A percentile compares a stretch with the other conserved stretches of the same genome.
phyloP scores from a whole-genome alignment of 2,888 invertebrate species.

The Rhabditophanes sp. region DNA sequence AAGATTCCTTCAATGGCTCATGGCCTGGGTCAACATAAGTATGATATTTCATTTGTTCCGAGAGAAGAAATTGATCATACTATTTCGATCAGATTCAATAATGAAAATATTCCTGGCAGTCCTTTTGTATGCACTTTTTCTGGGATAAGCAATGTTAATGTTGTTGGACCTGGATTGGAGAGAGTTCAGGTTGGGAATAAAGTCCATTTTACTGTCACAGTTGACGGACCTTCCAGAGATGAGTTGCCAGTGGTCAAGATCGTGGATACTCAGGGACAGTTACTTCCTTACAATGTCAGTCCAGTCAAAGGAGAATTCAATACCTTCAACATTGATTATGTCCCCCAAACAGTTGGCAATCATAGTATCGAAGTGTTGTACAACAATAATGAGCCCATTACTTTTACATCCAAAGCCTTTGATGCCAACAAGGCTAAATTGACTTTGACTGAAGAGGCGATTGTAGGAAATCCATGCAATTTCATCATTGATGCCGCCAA shows the following conservation, averaged over 20 bases:
- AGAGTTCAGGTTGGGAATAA: constrained; percentile 56
- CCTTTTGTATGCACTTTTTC: constrained; percentile 79
- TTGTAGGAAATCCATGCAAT: constrained; percentile 77
- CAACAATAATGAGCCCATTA: constrained; percentile 24
- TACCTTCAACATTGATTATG: constrained; percentile 57
- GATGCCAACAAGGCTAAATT: constrained; percentile 85
- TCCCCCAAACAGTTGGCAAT: constrained; percentile 59
- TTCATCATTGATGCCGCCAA: constrained; percentile 62
- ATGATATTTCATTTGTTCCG: constrained; percentile 43
- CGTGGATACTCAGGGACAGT: constrained; percentile 28
- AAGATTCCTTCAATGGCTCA: constrained; percentile 88
- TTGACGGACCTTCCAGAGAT: constrained; percentile 6
- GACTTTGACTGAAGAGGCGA: constrained; percentile 64
- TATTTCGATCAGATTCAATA: constrained; percentile 43
- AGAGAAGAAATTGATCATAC: constrained; percentile 34
- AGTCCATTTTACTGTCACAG: constrained; percentile 49
- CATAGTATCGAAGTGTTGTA: constrained; percentile 16
- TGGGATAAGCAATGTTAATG: constrained; percentile 51
- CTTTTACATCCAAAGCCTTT: constrained; percentile 49
- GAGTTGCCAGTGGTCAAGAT: constrained; percentile 18
- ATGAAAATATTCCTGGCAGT: constrained; percentile 60
- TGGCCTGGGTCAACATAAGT: constrained; percentile 65
- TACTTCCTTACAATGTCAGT: constrained; percentile 21
- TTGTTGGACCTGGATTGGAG: constrained; percentile 57
- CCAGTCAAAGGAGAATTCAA: constrained; percentile 4